Evolutionary conservation across 2,113 vertebrate genomes (phyloP).

Genomic region (Piprites chloris): DNA sequence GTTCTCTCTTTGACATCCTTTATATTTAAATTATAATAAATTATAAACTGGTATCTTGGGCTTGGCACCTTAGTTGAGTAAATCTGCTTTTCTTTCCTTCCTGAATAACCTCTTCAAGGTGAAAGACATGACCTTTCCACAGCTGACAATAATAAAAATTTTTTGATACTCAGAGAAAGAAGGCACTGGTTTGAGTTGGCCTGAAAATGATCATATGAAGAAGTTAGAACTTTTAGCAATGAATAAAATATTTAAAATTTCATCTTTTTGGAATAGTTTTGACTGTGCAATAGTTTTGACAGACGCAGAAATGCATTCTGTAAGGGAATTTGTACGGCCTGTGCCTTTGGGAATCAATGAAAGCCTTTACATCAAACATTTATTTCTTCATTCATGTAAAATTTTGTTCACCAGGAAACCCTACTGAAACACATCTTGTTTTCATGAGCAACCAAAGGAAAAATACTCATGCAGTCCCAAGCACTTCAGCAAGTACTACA

Average conservation of each 20-base stretch:
- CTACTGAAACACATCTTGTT: neutral
- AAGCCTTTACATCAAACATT: slow-evolving; percentile 60
- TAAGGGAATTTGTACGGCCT: neutral
- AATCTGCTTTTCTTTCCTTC: neutral
- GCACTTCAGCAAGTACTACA: neutral
- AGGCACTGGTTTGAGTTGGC: neutral
- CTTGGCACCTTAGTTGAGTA: neutral
- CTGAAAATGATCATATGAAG: neutral
- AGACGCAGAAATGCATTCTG: neutral
- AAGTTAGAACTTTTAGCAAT: neutral
- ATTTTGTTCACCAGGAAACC: slow-evolving; percentile 13
- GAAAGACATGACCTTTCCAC: neutral
- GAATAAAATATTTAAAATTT: neutral
- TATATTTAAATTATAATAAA: neutral
- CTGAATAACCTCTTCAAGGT: neutral
- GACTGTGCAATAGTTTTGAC: too few species aligned
- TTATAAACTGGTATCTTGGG: neutral
- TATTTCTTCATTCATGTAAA: slow-evolving; percentile 53
- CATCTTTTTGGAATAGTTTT: neutral
- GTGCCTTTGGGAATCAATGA: slow-evolving; percentile 23
- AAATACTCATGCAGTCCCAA: neutral
- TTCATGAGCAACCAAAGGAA: neutral
- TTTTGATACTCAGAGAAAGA: neutral
- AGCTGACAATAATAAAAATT: neutral
- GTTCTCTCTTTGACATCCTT: neutral